Base-by-base conservation (phyloP, 2,113 vertebrate genomes). In the Phycodurus eques region DNA sequence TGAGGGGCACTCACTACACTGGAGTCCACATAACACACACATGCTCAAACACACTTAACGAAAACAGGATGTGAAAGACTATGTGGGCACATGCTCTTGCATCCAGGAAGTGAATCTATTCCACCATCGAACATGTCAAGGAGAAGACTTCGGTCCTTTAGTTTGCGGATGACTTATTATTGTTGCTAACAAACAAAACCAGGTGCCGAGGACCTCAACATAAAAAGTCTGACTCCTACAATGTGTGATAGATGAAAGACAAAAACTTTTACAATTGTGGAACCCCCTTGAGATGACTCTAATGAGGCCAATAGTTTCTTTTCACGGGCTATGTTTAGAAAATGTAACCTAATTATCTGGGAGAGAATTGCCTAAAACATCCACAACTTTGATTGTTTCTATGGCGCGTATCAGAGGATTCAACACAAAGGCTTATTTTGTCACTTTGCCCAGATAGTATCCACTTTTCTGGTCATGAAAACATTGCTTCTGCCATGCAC, bases 301-400 rank as follows among this genome's bases (percentile, higher is more conserved):
- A 90, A 85, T 77, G 89, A 83, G 88, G 89, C 79, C 88, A 88
- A 44, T 68, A 64, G 68, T 78, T 77, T 85, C 75, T 80, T 88
- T 89, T 86, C 76, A 86, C 78, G 78, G 86, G 47, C 83, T 70
- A 43, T 42, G 78, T 77, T 79, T 73, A 81, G 63, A 54, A 86
- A 78, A 71, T 73, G 69, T 77, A 86, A 75, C 86, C 85, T 81
- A 86, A 90, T 86, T 89, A 85, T 56, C 68, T 77, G 39, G 76
- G 79, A 53, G 53, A 74, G 44, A 79, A 68, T 35, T 35, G 71
- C 43, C 63, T 76, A 79, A 64, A 71, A 72, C 59, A 75, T 64
- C 35, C 1, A 13, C 17, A 7, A 4, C 62, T 75, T 49, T 47
- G 62, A 62, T 8, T 42, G 12, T 22, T 59, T 56, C 27, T 4